Base-by-base conservation (phyloP, 2,888 invertebrate genomes). In the Trichopoda pennipes region DNA sequence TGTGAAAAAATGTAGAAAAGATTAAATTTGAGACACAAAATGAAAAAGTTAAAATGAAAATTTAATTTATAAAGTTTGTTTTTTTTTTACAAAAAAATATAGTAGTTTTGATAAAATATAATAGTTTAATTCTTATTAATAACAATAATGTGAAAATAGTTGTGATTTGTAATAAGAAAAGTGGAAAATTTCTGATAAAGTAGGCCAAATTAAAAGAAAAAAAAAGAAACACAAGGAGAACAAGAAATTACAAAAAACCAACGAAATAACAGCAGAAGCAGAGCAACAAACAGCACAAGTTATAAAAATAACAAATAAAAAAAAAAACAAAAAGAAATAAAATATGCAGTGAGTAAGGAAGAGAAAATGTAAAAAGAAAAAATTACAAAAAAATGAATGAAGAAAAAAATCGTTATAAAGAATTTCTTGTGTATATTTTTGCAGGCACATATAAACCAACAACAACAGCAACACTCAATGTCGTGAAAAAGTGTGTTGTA, bases 161-260 rank as follows among this genome's bases (percentile, higher is more conserved):
- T 76, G 80, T 69, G 76, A 76, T 80, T 81, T 78, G 28, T 64
- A 64, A 73, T 81, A 77, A 81, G 74, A 78, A 81, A 81, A 78
- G 64, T 79, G 79, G 82, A 82, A 79, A 81, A 72, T 82, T 82
- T 82, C 75, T 76, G 55, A 68, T 72, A 79, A 82, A 82, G 82
- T 82, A 82, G 82, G 82, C 82, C 82, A 82, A 82, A 75, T 76
- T 44, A 38, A 66, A 73, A 78, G 73, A 78, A 81, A 28, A 28
- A 28, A 28, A 28, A 28, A 76, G 42, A 77, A 64, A 76, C 49
- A 79, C 82, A 82, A 82, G 82, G 82, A 80, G 82, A 82, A 82
- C 82, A 82, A 82, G 82, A 82, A 82, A 79, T 79, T 82, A 76
- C 66, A 82, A 79, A 81, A 61, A 75, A 75, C 47, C 75, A 72